Conservation (phyloP, 1,140 invertebrate species). For the Pachypsylla venusta region DNA sequence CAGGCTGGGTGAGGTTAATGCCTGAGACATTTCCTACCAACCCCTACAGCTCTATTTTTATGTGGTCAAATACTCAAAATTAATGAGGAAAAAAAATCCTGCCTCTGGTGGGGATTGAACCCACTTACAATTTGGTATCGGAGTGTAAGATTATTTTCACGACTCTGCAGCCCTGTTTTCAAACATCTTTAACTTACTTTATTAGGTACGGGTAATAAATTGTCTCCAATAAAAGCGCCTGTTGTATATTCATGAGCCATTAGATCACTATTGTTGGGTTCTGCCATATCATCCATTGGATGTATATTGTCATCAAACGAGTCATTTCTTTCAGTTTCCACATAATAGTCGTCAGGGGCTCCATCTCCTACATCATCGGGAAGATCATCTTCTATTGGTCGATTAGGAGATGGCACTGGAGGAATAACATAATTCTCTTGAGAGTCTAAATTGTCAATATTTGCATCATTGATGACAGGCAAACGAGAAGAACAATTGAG, state of each 20-base stretch:
- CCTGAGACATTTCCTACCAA: too few relatives aligned
- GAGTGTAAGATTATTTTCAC: too few relatives aligned
- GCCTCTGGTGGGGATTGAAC: too few relatives aligned
- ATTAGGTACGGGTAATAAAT: neutral
- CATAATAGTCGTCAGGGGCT: neutral
- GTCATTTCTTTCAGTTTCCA: neutral
- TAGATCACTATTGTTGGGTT: neutral
- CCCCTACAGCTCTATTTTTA: too few relatives aligned
- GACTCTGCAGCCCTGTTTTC: too few relatives aligned
- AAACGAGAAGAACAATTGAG: neutral
- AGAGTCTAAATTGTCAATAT: neutral
- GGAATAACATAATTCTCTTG: neutral
- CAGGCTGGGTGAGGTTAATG: too few relatives aligned
- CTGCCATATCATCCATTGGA: neutral
- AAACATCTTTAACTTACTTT: neutral
- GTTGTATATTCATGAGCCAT: neutral
- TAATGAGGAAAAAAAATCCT: too few relatives aligned
- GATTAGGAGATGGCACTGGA: neutral
- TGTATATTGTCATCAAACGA: neutral
- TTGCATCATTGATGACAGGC: neutral
- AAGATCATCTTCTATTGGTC: neutral
- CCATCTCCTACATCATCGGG: slow-evolving; percentile 1
- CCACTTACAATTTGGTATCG: too few relatives aligned
- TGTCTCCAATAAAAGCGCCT: neutral
- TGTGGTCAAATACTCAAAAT: too few relatives aligned